Evolutionary conservation across 2,113 vertebrate species (phyloP), one percentile per base, ranked within the genome.

Genomic region (Vidua chalybeata): DNA sequence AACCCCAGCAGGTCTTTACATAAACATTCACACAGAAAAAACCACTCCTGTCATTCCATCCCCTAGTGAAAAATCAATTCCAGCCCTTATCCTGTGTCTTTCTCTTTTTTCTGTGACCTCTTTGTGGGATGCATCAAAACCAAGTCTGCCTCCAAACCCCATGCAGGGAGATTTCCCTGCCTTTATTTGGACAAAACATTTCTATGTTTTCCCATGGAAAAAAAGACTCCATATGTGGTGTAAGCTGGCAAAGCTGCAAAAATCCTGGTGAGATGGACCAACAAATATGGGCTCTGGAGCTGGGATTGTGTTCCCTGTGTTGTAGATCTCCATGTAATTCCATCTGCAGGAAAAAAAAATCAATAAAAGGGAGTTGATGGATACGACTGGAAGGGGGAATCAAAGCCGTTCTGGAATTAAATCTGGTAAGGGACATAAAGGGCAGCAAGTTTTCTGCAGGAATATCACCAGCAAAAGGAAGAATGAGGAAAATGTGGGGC

Each of bases 101-200:
- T 41, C 9, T 5, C 64, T 54, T 71, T 74, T 55, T 18, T 61
- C 61, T 66, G 8, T 52, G 81, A 21, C 20, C 43, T 83, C 33
- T 43, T 43, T 0, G 1, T 51, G 39, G 9, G 33, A 41, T 41
- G 20, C 1, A 0, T 41, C 35, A 46, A 56, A 74, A 35, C 13
- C 3, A 6, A 56, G 7, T 61, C 27, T 75, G 43, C 30, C 67
- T 89, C 63, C 10, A 24, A 54, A 31, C 16, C 30, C 48, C n/a
- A 15, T 31, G n/a, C n/a, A 54, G 12, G 45, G 52, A 58, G 24
- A 28, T 62, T 75, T 80, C 45, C 43, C 73, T 92, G 52, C 9
- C n/a, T 76, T 80, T 58, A 62, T 72, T 56, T 87, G 62, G 67
- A 72, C 52, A 56, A 80, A 79, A 67, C 10, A 48, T 39, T 58